Base-by-base conservation (phyloP, 2,888 invertebrate species). In the Oscheius sp. region DNA sequence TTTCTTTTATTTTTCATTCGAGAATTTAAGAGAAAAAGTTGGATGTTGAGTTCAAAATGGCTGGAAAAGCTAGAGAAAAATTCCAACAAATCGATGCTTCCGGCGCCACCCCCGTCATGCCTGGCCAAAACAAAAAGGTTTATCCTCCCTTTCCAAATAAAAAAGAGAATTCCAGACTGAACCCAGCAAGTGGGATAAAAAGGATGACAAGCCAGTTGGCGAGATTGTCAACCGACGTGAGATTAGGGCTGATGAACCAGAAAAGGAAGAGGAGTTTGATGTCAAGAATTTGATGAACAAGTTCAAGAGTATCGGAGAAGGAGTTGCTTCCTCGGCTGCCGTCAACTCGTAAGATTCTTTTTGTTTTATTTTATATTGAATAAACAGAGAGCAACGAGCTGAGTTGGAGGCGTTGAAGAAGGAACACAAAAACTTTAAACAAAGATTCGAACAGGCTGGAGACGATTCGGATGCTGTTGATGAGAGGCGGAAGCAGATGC, bases 61-160 rank as follows among this genome's bases (percentile, higher is more conserved):
- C 95, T 15, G 91, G 92, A 48, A 91, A 92, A 84, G 94, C 95
- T 92, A 90, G 95, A 78, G 91, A 90, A 83, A 92, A 94, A 80
- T 95, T 95, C 90, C 90, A 94, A 0, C 92, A 93, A 89, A 91
- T 95, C 90, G 95, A 95, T 88, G 91, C 92, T 82, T 90, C 91
- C 10, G 78, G 78, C 27, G 75, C 76, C 3, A 48, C 73, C 1
- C 75, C 77, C 34, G 71, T 76, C 12, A 45, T 70, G 23, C 75
- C 79, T 34, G 72, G 72, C 50, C 73, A 66, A 55, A 58, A 61
- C 25, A 74, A 73, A 52, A 76, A 76, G 65, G 61, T 71, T 10
- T 45, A 53, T n/a, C n/a, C n/a, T n/a, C 15, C 1, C 23, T 20
- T 20, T 63, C 6, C 8, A 12, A 37, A 37, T 37, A 8, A 37